Evolutionary conservation across 2,113 vertebrate species (phyloP).

Genomic region (Osmerus eperlanus): DNA sequence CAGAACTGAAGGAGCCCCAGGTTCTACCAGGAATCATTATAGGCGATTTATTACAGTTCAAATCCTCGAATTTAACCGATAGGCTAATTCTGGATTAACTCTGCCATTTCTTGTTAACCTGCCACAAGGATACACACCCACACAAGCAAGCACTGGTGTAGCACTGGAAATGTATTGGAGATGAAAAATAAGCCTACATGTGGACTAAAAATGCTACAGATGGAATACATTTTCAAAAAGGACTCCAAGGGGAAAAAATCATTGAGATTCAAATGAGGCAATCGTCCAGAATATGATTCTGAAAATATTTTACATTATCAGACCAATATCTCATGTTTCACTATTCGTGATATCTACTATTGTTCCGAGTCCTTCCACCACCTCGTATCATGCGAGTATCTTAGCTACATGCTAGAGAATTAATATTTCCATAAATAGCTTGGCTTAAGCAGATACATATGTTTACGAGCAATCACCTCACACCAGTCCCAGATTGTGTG

Average conservation of each 20-base stretch:
- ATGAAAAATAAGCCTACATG: no score
- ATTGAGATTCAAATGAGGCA: no score
- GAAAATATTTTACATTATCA: not conserved
- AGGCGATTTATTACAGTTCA: not conserved
- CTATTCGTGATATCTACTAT: not conserved
- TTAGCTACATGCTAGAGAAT: not conserved
- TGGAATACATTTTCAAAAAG: no score
- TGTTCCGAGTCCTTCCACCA: not conserved
- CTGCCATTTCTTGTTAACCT: no score
- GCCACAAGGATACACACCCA: no score
- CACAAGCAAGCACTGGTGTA: no score
- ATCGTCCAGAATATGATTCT: no score
- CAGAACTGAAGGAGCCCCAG: not conserved
- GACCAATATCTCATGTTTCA: not conserved
- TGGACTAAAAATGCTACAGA: no score
- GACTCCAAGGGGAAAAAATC: no score
- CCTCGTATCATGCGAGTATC: not conserved
- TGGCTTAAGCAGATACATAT: not conserved
- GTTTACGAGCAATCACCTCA: conserved; percentile 8
- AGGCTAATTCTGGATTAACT: no score
- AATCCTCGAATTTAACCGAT: no score
- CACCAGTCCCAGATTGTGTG: conserved; percentile 1
- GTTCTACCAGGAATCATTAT: not conserved
- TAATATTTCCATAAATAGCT: conserved; percentile 15
- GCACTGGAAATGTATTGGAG: no score